Evolutionary conservation across 2,113 vertebrate genomes (phyloP).

Genomic region (Myanophis thanlyinensis): DNA sequence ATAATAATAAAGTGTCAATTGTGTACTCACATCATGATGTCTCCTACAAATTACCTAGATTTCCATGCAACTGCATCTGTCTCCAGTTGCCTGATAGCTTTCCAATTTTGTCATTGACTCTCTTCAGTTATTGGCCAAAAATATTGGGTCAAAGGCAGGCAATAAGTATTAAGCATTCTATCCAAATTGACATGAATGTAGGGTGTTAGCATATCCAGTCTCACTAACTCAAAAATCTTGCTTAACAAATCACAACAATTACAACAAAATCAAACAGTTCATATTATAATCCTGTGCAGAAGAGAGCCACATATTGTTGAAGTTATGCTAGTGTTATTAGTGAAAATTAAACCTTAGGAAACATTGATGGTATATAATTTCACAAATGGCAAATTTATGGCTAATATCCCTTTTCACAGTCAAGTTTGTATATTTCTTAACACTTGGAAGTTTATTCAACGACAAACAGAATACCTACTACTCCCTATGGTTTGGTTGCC

Average conservation of each 20-base stretch:
- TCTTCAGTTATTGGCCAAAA: background rate
- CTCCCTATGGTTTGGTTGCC: background rate
- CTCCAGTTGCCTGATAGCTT: background rate
- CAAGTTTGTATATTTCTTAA: background rate
- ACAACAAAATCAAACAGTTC: background rate
- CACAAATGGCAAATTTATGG: background rate
- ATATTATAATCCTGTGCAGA: background rate
- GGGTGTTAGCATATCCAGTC: background rate
- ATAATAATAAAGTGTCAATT: no score
- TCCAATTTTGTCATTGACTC: background rate
- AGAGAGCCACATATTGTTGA: background rate
- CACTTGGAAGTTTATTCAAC: background rate
- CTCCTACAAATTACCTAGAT: background rate
- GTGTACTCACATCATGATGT: background rate
- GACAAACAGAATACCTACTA: background rate
- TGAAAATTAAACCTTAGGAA: background rate
- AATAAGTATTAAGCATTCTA: background rate
- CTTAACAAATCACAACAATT: background rate
- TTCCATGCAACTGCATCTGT: background rate
- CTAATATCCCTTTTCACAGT: background rate
- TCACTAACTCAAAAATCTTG: background rate
- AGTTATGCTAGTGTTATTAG: background rate
- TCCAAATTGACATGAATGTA: background rate
- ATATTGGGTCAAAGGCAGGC: background rate
- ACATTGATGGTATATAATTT: background rate